Conservation (phyloP, 2,113 vertebrate genomes). For the Corythoichthys intestinalis region DNA sequence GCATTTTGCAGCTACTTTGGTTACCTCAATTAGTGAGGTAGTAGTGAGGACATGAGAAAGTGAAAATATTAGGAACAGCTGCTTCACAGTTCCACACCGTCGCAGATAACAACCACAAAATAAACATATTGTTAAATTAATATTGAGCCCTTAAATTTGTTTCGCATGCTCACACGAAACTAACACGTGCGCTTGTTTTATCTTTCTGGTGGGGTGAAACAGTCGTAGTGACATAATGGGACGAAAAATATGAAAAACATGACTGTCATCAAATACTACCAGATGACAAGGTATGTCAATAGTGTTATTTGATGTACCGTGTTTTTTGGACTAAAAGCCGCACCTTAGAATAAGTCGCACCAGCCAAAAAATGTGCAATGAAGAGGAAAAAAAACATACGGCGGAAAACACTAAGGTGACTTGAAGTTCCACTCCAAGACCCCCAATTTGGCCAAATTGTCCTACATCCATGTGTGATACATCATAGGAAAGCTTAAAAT, state of each 20-base stretch:
- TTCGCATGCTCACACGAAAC: background rate
- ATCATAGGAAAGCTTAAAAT: too few relatives aligned
- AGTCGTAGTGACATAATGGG: background rate
- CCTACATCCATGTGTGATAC: too few relatives aligned
- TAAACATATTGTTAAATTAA: background rate
- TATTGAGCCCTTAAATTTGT: constrained; percentile 1
- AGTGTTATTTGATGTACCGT: too few relatives aligned
- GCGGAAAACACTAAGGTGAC: too few relatives aligned
- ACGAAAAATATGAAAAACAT: background rate
- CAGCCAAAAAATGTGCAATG: too few relatives aligned
- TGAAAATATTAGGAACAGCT: background rate
- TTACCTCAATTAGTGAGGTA: background rate
- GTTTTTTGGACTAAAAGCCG: too few relatives aligned
- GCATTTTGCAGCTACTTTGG: background rate
- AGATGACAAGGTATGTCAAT: too few relatives aligned
- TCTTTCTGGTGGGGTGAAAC: background rate
- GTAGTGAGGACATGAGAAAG: background rate
- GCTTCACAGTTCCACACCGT: background rate
- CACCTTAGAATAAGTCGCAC: too few relatives aligned
- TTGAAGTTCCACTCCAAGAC: too few relatives aligned
- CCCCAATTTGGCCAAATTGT: too few relatives aligned
- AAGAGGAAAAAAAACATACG: too few relatives aligned
- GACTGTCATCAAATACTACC: background rate
- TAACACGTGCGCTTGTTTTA: background rate
- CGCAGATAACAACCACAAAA: background rate